Base-by-base conservation (phyloP, 2,797 vertebrate species). In the Ispidina lecontei region DNA sequence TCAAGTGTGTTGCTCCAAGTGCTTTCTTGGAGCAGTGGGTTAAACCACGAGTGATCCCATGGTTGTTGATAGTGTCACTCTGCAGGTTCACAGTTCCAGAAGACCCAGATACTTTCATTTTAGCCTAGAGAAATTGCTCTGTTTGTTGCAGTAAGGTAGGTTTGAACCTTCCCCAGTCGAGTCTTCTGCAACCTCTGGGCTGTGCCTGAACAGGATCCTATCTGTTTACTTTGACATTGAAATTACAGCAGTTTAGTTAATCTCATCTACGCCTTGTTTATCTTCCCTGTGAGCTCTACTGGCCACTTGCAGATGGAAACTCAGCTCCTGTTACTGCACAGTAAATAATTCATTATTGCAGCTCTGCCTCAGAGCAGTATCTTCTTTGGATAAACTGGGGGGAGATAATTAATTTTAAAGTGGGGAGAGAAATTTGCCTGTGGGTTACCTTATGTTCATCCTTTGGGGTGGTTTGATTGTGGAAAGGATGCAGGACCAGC, bases 131-230 rank as follows among this genome's bases (percentile, higher is more conserved):
- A 65, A 4, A 47, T 81, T 2, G 14, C 35, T 60, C 31, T 41
- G 65, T 12, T 67, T 23, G 1, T 26, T 49, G 84, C 76, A 55
- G 12, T 39, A 14, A 14, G 52, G 25, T 14, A 60, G 82, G 58
- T 46, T 39, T 4, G 62, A 33, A 49, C 65, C 79, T 18, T 37
- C 78, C 63, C 52, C 41, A 19, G 59, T 52, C 43, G 8, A 10
- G 28, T 10, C 44, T 41, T 31, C 86, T 49, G 91, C 84, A 46
- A 31, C 52, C 58, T 52, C 88, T 13, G 84, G 91, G 89, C 92
- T 35, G 79, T 92, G 95, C 79, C 91, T 26, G 70, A 80, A 26
- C 93, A 90, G 88, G 91, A 95, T 95, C 93, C 85, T 39, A 65
- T 63, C 84, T 91, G 93, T 89, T 94, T 86, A 54, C 88, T 83